Base-by-base conservation (phyloP, 2,113 vertebrate genomes). In the Cyanoramphus novaezelandiae region DNA sequence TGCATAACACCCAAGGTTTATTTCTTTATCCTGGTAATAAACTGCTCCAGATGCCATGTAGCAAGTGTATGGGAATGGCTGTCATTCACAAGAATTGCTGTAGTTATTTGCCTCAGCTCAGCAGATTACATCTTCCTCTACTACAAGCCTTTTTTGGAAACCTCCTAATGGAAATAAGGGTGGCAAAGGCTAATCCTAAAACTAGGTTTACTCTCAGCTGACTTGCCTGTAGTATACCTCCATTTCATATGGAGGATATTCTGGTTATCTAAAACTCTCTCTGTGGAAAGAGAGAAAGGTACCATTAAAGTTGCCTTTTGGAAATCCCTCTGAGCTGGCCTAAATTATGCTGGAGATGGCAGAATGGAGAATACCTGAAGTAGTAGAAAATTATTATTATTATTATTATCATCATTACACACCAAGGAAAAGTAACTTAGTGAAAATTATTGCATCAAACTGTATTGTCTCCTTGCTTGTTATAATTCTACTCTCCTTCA, bases 131-230 rank as follows among this genome's bases (percentile, higher is more conserved):
- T 81, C 33, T 92, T 94, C 18, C 10, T 74, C 37, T 77, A 33
- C 43, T 31, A 49, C 12, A 89, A 72, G 12, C 33, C n/a, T 60
- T 55, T 90, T 80, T 46, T 63, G 50, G 68, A 90, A 88, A 23
- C 35, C 43, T 90, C 35, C 74, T 82, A 74, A 89, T 70, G 55
- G 50, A 88, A 88, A 86, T 75, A 88, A 79, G 27, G 10, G 37
- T 55, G 59, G 17, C 41, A 94, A 81, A 86, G 41, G 59, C 49
- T 83, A 93, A 93, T 93, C 71, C 50, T 70, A 74, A 93, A 93
- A 65, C 60, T 70, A 81, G 31, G 25, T 55, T 86, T 93, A 82
- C 64, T 44, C 55, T 92, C 72, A 62, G 18, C 8, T 95, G 64
- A 75, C 55, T 91, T 86, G 28, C 59, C 33, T 88, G 37, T 67